A percentile compares a stretch with the other conserved stretches of the same genome.
phyloP scores from a whole-genome alignment of 1,140 invertebrate species.

The Parasteatoda tepidariorum region DNA sequence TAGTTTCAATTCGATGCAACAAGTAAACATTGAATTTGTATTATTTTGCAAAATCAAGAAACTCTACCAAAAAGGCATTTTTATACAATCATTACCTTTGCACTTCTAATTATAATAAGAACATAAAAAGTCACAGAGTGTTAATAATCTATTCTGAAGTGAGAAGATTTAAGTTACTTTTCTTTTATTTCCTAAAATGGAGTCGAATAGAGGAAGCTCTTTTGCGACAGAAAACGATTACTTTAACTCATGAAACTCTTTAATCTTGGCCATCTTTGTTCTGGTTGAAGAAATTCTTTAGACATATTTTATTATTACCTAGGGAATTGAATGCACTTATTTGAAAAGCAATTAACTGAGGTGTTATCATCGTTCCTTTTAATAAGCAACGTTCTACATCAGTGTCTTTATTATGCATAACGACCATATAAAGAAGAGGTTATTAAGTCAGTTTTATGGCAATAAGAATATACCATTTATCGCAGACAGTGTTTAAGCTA shows the following conservation, averaged over 20 bases:
- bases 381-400: slow-evolving; percentile 10
- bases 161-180: too few species aligned
- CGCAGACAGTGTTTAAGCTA: neutral
- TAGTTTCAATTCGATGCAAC: too few species aligned
- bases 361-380: slow-evolving; percentile 13
- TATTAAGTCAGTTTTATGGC: slow-evolving; percentile 43
- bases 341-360: slow-evolving; percentile 41
- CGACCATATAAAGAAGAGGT: slow-evolving; percentile 25
- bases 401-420: slow-evolving; percentile 41
- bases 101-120: too few species aligned
- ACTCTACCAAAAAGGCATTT: too few species aligned
- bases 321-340: slow-evolving; percentile 26
- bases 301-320: slow-evolving; percentile 35
- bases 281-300: neutral
- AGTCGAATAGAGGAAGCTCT: too few species aligned
- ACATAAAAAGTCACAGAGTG: too few species aligned
- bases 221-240: neutral
- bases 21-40: too few species aligned
- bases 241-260: neutral
- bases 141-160: too few species aligned
- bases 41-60: too few species aligned
- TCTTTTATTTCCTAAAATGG: too few species aligned
- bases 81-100: too few species aligned
- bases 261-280: slow-evolving; percentile 31
- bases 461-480: neutral